phyloP scores from a whole-genome alignment of 1,140 invertebrate species.

The Drosophila takahashii region DNA sequence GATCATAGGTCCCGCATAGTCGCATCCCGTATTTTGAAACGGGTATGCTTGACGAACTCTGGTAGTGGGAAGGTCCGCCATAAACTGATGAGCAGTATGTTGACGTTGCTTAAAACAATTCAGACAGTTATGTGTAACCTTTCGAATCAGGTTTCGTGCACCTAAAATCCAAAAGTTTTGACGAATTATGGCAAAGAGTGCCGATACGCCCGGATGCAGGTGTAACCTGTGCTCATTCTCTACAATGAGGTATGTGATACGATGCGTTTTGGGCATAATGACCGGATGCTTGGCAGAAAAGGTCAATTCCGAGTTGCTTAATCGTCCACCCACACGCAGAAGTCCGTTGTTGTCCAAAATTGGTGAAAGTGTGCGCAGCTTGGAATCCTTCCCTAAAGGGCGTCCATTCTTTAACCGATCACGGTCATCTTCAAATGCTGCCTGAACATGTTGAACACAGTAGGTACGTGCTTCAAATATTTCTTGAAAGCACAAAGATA shows the following conservation, averaged over 20 bases:
- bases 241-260: neutral
- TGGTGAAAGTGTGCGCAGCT: neutral
- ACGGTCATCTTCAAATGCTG: neutral
- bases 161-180: no score
- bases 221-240: neutral
- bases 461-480: neutral
- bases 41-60: no score
- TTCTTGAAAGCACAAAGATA: neutral
- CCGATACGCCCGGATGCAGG: neutral
- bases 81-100: no score
- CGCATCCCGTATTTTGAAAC: no score
- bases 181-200: conserved; percentile 8
- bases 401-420: neutral
- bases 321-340: neutral
- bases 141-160: no score
- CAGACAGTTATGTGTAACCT: no score
- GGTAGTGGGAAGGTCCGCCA: no score
- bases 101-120: no score
- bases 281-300: no score
- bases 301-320: neutral
- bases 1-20: no score
- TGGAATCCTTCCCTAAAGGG: neutral
- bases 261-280: neutral
- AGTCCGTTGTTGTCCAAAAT: neutral
- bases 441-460: neutral